Percentiles rank a stretch among this genome's conserved stretches.
Conservation (phyloP, 2,888 invertebrate species). For the Limenitis camilla region DNA sequence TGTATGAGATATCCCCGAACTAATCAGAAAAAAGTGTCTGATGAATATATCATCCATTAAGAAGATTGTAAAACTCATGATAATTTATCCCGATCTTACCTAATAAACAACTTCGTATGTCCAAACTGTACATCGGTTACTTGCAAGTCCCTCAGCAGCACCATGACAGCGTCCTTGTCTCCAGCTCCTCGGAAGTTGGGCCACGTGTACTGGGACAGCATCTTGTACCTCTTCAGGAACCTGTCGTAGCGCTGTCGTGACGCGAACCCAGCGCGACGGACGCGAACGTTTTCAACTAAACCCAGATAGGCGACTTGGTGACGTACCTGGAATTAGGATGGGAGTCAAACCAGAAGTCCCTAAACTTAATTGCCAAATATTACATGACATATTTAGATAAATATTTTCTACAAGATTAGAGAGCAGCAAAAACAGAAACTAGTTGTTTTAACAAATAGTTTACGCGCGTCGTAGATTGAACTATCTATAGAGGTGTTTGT, state of each 20-base stretch:
- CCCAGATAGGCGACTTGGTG: slow-evolving; percentile 92
- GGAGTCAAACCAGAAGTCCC: no score
- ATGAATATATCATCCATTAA: no score
- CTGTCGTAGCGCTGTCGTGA: slow-evolving; percentile 94
- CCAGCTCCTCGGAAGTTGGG: slow-evolving; percentile 90
- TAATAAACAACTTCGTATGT: slow-evolving; percentile 84
- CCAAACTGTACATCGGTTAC: slow-evolving; percentile 93
- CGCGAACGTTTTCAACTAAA: slow-evolving; percentile 95
- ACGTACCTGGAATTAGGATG: slow-evolving; percentile 47
- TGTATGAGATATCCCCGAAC: no score
- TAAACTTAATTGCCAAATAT: no score
- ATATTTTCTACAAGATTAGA: no score
- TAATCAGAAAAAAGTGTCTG: no score
- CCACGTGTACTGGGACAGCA: slow-evolving; percentile 97
- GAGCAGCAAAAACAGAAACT: no score
- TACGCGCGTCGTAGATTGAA: no score
- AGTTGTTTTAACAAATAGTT: no score
- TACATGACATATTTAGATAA: no score
- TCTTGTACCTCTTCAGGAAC: slow-evolving; percentile 96
- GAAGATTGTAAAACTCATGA: no score
- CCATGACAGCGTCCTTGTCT: slow-evolving; percentile 88
- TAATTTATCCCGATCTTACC: slow-evolving; percentile 40
- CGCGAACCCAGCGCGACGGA: slow-evolving; percentile 97
- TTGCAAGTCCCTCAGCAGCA: slow-evolving; percentile 86
- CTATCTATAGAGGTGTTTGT: no score